phyloP scores from a whole-genome alignment of 2,888 invertebrate genomes.

The Dioctria rufipes region DNA sequence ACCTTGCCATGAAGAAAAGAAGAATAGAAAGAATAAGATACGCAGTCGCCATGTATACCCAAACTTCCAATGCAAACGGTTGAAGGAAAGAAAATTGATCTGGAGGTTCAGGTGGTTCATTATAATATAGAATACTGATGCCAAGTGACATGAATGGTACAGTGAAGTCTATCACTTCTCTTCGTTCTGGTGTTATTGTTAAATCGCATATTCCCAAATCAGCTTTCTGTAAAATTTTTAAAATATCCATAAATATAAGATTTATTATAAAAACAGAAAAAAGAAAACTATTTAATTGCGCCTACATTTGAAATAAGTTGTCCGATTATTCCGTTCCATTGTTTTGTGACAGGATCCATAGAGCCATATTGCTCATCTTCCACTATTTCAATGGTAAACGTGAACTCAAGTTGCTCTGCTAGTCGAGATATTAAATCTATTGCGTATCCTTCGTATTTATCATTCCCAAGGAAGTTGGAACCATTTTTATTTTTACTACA shows the following conservation, averaged over 20 bases:
- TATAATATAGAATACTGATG: constrained; percentile 90
- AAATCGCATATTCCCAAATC: constrained; percentile 96
- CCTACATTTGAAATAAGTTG: constrained; percentile 61
- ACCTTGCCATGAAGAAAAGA: constrained; percentile 87
- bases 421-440: constrained; percentile 91
- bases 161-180: constrained; percentile 92
- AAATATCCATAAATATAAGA: too few species aligned
- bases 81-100: constrained; percentile 91
- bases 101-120: constrained; percentile 81
- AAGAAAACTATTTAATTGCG: not conserved
- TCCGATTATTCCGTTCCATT: constrained; percentile 86
- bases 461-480: constrained; percentile 79
- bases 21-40: constrained; percentile 87
- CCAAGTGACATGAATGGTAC: constrained; percentile 98
- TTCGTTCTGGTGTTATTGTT: constrained; percentile 93
- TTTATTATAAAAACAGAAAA: not conserved
- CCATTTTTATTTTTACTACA: constrained; percentile 73
- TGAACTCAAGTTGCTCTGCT: constrained; percentile 78
- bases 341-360: constrained; percentile 78
- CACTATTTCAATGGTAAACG: constrained; percentile 81
- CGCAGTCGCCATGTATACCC: constrained; percentile 92
- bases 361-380: constrained; percentile 82
- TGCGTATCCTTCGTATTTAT: constrained; percentile 89
- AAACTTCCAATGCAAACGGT: constrained; percentile 89
- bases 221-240: constrained; percentile 79